Evolutionary conservation across 2,113 vertebrate genomes (phyloP), one percentile per base, ranked within the genome.

Genomic region (Proteles cristata): DNA sequence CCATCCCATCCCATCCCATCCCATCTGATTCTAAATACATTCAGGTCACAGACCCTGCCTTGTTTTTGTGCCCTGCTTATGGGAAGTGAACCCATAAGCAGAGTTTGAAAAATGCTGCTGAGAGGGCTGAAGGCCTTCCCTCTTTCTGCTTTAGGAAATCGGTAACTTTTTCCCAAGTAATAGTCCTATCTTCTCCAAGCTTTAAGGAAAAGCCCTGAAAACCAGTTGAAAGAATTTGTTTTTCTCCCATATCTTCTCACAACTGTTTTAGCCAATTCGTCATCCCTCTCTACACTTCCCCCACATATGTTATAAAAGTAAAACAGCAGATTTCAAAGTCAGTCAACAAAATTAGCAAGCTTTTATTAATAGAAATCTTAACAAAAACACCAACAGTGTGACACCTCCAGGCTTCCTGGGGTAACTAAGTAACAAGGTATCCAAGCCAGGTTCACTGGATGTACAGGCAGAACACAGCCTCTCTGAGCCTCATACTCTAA

Each of bases 321-420:
- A 96, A 88, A 61, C 8, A 80, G 73, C 48, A 92, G 73, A 17
- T 65, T 92, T 69, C 71, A 69, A 55, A 95, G 55, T 74, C 33
- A 82, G 45, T 82, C 39, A 82, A 94, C 55, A 86, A 96, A 96
- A 90, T 4, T 4, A 74, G 16, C 28, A 81, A 96, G 50, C 21
- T 76, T 94, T 61, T 77, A 35, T 45, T 74, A 85, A 74, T 76
- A 94, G 77, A 87, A 61, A 92, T 69, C 50, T n/a, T 83, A 96
- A 90, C 11, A 85, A 55, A 84, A 93, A 88, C 16, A 89, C 73
- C 53, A 86, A 50, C 50, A 76, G 26, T 88, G 31, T 90, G 50
- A 63, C 48, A 81, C 39, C 91, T 90, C 87, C 39, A 45, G 69
- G 11, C 35, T 93, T 90, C n/a, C 58, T 88, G 16, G 35, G 73